Evolutionary conservation across 2,888 invertebrate genomes (phyloP), one percentile per base, ranked within the genome.

Genomic region (Papilio protenor): DNA sequence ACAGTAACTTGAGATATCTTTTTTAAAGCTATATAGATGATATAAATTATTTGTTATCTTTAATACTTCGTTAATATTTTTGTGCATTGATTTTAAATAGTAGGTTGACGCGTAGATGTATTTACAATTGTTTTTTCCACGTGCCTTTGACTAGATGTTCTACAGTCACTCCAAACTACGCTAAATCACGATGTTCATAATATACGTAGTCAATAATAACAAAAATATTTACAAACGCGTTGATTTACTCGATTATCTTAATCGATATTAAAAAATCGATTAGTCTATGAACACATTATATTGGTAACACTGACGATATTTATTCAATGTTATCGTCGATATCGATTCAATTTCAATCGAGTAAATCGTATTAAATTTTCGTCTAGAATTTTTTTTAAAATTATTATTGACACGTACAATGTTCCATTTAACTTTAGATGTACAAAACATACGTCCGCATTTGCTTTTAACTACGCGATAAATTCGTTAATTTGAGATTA

Each of bases 401-500:
- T 82, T 81, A 82, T 76, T 82, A 82, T 81, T 80, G 85, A 82
- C 84, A 81, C 79, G 82, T 81, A 76, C 75, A 73, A 77, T 64
- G 77, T 76, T 79, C 75, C 76, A 69, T 76, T 71, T 61, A 57
- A 74, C 79, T 80, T 79, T 78, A 79, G 80, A 82, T 83, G 80
- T 75, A 78, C 45, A 55, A 75, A 78, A 64, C 66, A 78, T 57
- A 75, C 72, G 71, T 75, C 40, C 74, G 18, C 45, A 33, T 83
- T 82, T 72, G 76, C 77, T 76, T 81, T 83, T 81, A 92, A 88
- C 91, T 92, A 93, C 91, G 89, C 89, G 89, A 91, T 92, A 91
- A 92, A 91, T 91, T 92, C 92, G 93, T 92, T 89, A 90, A 88
- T 85, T 90, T 88, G 88, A 90, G 93, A 94, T 91, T 91, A 92